phyloP scores from a whole-genome alignment of 2,888 invertebrate genomes.

The Hyposoter dolosus region DNA sequence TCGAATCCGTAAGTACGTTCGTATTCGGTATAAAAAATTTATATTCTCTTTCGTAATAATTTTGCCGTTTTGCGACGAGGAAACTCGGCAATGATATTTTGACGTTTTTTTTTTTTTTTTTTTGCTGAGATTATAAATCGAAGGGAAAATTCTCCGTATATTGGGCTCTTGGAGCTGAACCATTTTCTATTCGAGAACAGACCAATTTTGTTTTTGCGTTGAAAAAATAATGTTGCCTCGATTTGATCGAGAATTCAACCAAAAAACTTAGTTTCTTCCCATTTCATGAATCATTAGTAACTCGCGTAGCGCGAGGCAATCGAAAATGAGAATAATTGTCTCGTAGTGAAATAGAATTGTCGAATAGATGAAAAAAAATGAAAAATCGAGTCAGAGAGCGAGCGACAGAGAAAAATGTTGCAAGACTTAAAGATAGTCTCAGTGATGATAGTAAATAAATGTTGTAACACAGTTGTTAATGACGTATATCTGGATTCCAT shows the following conservation, averaged over 20 bases:
- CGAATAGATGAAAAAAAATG: slow-evolving; percentile 35
- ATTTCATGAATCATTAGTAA: neutral
- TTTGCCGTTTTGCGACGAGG: slow-evolving; percentile 22
- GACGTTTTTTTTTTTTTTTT: neutral
- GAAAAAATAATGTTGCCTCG: neutral
- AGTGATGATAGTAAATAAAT: slow-evolving; percentile 71
- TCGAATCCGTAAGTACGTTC: slow-evolving; percentile 55
- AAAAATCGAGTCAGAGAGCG: slow-evolving; percentile 15
- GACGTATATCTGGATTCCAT: slow-evolving; percentile 59
- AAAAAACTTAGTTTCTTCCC: neutral
- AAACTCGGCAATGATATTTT: slow-evolving; percentile 25
- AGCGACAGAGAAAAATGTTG: slow-evolving; percentile 53
- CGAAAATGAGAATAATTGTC: slow-evolving; percentile 54
- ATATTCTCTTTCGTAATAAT: neutral
- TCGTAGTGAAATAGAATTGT: slow-evolving; percentile 62
- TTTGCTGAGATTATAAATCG: neutral
- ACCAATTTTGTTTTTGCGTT: neutral
- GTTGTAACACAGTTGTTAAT: slow-evolving; percentile 74
- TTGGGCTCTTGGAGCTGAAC: neutral
- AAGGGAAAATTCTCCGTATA: neutral
- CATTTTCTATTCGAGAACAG: neutral
- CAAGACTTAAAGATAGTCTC: slow-evolving; percentile 68
- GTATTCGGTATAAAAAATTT: neutral
- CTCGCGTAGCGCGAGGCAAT: neutral
- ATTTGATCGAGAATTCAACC: neutral